Base-by-base conservation (phyloP, 92 coral and sea anemone genomes). In the Paramuricea clavata region DNA sequence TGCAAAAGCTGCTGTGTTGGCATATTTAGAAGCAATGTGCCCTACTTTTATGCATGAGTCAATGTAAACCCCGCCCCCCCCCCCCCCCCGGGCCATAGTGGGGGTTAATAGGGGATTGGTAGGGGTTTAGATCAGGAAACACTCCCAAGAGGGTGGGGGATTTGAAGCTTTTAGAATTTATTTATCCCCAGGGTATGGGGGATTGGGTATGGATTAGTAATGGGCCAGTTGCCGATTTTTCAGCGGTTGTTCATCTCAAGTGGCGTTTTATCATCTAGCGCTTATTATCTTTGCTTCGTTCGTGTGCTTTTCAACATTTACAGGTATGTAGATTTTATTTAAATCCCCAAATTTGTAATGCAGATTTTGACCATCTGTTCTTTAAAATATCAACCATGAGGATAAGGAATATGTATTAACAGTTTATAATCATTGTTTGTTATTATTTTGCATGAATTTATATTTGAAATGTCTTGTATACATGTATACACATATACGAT, bases 141-240 rank as follows among this genome's bases (percentile, higher is more conserved):
- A 23, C 31, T 81, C 86, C 25, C 76, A 26, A 69, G 49, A 30
- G 69, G 71, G 83, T 65, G 26, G 71, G 41, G 68, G 34, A 25
- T 22, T 42, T n/a, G 70, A 27, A n/a, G 83, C 71, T 65, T 59
- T 81, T 69, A 59, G 52, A 21, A 52, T 81, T 70, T 26, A 27
- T 43, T 17, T 70, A n/a, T 67, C 73, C 0, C 47, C 27, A 22
- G 56, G 49, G 85, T 81, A 57, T 43, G n/a, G 50, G 81, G 69
- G 69, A 61, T 61, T 61, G 35, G 69, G 7, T 61, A 30, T 7
- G 69, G 69, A 61, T 61, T 61, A 23, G 69, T 23, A 23, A 23
- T 61, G 31, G 16, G 69, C 35, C 69, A 61, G 35, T 61, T 61
- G 31, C 17, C 69, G 17, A 30, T 61, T 61, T 25, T 25, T 30